Base-by-base conservation (phyloP, 2,113 vertebrate species). In the Clarias gariepinus region DNA sequence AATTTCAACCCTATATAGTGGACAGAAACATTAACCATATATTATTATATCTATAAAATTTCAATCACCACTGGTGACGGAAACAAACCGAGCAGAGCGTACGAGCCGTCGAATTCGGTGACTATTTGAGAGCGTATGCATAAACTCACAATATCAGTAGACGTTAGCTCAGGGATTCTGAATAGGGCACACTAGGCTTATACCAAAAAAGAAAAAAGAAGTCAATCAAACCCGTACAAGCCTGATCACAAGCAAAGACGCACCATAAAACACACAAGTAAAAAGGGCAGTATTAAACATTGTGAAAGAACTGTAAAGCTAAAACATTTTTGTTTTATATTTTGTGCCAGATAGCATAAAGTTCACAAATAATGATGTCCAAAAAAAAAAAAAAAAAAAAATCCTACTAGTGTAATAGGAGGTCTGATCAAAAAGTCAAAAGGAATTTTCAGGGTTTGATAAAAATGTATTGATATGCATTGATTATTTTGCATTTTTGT, bases 1-100 rank as follows among this genome's bases (percentile, higher is more conserved):
- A 93, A 91, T 91, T 93, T 90, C 88, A 53, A 92, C 88, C 55
- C 84, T 90, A 88, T 88, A 91, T 71, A 90, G 92, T 90, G 87
- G 82, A 88, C 87, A 88, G 86, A 87, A 77, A 88, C 78, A 88
- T 66, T 41, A 74, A 88, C 89, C 79, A 88, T 90, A 92, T 78
- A 90, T 92, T 91, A 91, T 10, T 55, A 1, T 77, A 92, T 66
- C 93, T 92, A 90, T 93, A 95, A 94, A 95, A 94, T 93, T 91
- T 93, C 92, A 84, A 91, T 92, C 90, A 93, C 89, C 87, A 15
- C 87, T 86, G 83, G 87, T 91, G 88, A 69, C 33, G 16, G 47
- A 76, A 64, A 47, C 47, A 25, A 79, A 84, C 30, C 60, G 78
- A 80, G 84, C 86, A 87, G 52, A 19, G 71, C n/a, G n/a, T 9